phyloP scores from a whole-genome alignment of 2,797 vertebrate species.

The Pipistrellus pipistrellus region DNA sequence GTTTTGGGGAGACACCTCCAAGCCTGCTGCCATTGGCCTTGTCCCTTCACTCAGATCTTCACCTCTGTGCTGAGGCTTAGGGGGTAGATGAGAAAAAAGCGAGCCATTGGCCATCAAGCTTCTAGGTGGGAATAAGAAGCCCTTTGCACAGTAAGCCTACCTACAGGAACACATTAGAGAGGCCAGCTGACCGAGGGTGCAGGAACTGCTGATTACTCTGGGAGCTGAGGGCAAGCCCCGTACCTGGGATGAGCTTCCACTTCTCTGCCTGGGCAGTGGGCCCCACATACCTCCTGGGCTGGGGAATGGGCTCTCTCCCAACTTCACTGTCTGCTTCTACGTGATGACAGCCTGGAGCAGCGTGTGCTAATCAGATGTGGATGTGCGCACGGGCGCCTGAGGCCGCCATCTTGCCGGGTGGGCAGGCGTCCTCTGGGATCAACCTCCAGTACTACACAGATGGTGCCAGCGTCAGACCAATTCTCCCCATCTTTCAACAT shows the following conservation, averaged over 20 bases:
- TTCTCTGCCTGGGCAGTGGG: background rate
- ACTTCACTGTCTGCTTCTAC: background rate
- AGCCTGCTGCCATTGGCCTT: background rate
- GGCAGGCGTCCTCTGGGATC: background rate
- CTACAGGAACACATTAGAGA: background rate
- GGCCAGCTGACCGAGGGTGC: background rate
- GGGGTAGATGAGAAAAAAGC: background rate
- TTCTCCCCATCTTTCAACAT: background rate
- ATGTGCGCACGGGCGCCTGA: background rate
- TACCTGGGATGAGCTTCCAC: background rate
- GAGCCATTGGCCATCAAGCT: background rate
- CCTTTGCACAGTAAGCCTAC: background rate
- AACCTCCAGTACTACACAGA: background rate
- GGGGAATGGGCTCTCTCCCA: background rate
- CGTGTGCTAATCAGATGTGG: constrained; percentile 15
- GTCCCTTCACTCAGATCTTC: background rate
- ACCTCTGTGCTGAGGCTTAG: background rate
- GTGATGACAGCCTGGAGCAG: background rate
- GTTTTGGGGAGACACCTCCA: background rate
- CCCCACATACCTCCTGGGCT: background rate
- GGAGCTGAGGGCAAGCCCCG: background rate
- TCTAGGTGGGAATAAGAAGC: background rate
- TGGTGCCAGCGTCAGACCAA: background rate
- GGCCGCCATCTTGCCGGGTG: background rate
- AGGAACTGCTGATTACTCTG: background rate